Evolutionary conservation across 1,140 invertebrate genomes (phyloP).

Genomic region (Aricia agestis): DNA sequence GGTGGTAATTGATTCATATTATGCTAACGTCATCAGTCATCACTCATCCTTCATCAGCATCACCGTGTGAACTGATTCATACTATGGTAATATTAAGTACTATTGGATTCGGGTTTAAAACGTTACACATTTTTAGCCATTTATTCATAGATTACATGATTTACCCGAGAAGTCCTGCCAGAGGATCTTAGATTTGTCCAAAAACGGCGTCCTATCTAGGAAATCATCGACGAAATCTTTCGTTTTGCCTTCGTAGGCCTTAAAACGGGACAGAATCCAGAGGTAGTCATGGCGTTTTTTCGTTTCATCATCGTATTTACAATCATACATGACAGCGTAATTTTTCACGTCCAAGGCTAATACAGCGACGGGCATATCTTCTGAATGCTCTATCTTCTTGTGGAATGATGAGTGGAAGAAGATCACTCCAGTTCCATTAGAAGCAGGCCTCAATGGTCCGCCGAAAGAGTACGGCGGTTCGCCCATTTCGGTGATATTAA

Average conservation of each 20-base stretch:
- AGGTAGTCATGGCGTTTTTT: slow-evolving; percentile 8
- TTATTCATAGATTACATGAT: not conserved
- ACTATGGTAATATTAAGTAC: too few relatives aligned
- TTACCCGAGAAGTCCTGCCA: not conserved
- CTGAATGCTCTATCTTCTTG: not conserved
- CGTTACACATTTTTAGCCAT: too few relatives aligned
- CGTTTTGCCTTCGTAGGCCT: not conserved
- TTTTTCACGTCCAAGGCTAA: not conserved
- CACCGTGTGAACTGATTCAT: too few relatives aligned
- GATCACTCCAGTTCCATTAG: not conserved
- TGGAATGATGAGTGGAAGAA: not conserved
- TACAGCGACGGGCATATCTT: not conserved
- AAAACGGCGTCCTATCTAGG: not conserved
- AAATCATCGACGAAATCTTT: not conserved
- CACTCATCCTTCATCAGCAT: too few relatives aligned
- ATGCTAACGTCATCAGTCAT: too few relatives aligned
- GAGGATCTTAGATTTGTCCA: not conserved
- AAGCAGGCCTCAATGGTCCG: not conserved
- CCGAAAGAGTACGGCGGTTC: not conserved
- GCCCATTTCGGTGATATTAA: not conserved
- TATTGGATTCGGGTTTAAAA: too few relatives aligned
- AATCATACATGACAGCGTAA: slow-evolving; percentile 2
- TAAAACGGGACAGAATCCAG: not conserved
- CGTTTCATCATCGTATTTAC: slow-evolving; percentile 5
- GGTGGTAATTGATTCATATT: too few relatives aligned